Evolutionary conservation across 2,888 invertebrate genomes (phyloP).

Genomic region (Oscheius sp.): DNA sequence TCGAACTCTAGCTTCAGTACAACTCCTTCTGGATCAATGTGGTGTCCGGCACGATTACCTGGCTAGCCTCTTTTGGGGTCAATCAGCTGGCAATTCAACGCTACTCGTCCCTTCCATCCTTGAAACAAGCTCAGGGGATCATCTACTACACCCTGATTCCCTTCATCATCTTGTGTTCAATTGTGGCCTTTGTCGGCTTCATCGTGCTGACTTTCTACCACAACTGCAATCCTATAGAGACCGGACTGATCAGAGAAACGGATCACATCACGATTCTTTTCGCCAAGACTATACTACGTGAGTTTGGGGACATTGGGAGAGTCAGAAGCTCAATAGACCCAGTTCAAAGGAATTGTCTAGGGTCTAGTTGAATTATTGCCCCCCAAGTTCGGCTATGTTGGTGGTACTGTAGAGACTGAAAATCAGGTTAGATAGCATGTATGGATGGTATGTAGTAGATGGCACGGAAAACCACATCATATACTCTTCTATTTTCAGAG

Average conservation of each 20-base stretch:
- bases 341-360: too few species aligned
- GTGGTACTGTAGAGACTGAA: too few species aligned
- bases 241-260: conserved; percentile 55
- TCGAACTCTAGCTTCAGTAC: conserved; percentile 50
- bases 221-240: conserved; percentile 67
- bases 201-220: conserved; percentile 68
- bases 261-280: conserved; percentile 67
- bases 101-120: conserved; percentile 61
- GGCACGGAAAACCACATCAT: background rate
- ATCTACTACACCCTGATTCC: conserved; percentile 62
- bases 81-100: conserved; percentile 68
- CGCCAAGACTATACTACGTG: conserved; percentile 61
- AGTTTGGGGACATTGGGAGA: background rate
- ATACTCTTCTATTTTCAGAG: conserved; percentile 41
- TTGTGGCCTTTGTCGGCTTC: conserved; percentile 64
- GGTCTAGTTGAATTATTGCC: too few species aligned
- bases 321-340: too few species aligned
- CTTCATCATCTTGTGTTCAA: conserved; percentile 63
- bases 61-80: conserved; percentile 68
- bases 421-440: too few species aligned
- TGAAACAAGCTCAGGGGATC: conserved; percentile 58
- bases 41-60: conserved; percentile 62
- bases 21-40: conserved; percentile 67
- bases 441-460: background rate
- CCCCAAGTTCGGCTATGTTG: too few species aligned